Evolutionary conservation across 2,113 vertebrate genomes (phyloP), one percentile per base, ranked within the genome.

Genomic region (Lates calcarifer): DNA sequence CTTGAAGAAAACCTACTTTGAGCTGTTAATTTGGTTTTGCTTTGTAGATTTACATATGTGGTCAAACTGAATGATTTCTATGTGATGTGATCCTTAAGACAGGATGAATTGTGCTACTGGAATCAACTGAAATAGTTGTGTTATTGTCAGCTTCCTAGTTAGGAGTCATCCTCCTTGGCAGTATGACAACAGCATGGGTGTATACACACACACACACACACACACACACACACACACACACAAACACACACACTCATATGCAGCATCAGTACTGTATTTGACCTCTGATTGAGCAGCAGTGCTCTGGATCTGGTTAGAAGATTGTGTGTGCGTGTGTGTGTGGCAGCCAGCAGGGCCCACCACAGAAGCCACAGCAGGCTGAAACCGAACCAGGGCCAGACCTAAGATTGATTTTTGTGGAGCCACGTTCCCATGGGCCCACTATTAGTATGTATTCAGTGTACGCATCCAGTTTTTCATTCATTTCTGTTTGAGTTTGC

Each of bases 301-400:
- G 69, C 62, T 89, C 82, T 92, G 84, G 78, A 86, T 88, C 66
- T 86, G 84, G 83, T 89, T 91, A 86, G 71, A 57, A 60, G 24
- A 58, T 77, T 70, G 72, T 78, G 81, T 77, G 71, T 69, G 66
- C 18, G 55, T 65, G 69, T 79, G 70, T 85, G 74, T 63, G 56
- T 15, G 49, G 60, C 82, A 68, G 85, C 61, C 77, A 86, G 76
- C 75, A 66, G 53, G 67, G 61, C 81, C 77, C 80, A 73, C 89
- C 85, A 37, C 90, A 91, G 84, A 91, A 91, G 79, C 90, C 90
- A 53, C 87, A 82, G 78, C 43, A 72, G 85, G 56, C 82, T 88
- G 86, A 83, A 83, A 84, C 55, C 3, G 14, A 87, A 89, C 83
- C 79, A 77, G 73, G 74, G 74, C 85, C 82, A 85, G 76, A 88